These are phyloP conservation scores for Urocyon cinereoargenteus DNA, from an alignment of 2,797 vertebrate species.

Conservation along the genomic window DNA sequence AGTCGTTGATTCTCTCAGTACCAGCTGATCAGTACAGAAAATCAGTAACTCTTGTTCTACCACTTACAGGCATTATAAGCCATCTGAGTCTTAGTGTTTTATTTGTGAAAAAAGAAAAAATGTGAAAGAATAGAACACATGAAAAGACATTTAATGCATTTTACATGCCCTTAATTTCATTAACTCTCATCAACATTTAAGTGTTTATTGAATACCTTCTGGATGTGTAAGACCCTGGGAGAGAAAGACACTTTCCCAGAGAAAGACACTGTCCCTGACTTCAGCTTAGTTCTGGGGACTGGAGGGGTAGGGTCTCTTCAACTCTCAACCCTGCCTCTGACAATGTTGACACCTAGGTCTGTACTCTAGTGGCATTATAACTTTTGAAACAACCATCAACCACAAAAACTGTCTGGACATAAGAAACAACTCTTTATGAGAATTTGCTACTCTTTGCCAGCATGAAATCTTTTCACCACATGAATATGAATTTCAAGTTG, in stretches of 20 bases:
- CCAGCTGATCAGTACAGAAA: background rate
- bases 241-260: background rate
- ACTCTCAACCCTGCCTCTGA: background rate
- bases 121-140: background rate
- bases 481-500: background rate
- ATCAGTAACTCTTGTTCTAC: background rate
- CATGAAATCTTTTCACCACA: background rate
- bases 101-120: background rate
- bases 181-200: background rate
- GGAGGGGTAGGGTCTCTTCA: background rate
- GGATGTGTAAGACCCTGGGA: background rate
- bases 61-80: background rate
- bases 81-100: background rate
- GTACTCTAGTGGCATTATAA: rapidly evolving
- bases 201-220: background rate
- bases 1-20: background rate
- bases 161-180: background rate
- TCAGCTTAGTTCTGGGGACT: background rate
- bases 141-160: background rate
- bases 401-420: background rate
- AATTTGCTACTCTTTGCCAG: background rate
- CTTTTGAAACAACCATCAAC: background rate
- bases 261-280: background rate
- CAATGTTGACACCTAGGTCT: background rate
- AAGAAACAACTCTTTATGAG: background rate